Conservation (phyloP, 2,113 vertebrate genomes). For the Alethe castanea region DNA sequence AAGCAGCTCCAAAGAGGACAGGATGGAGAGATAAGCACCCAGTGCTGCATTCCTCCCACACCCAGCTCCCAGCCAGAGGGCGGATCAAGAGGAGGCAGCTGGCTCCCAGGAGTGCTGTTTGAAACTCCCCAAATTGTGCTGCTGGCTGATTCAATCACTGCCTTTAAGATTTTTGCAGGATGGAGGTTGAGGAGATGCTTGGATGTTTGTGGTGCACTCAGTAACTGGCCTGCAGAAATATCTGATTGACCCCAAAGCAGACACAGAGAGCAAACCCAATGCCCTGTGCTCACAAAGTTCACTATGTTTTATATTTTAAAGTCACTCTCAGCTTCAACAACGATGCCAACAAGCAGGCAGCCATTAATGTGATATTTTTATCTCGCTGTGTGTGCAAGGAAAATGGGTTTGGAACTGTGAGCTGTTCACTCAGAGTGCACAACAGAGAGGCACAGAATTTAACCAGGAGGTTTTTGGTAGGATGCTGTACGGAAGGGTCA, state of each 20-base stretch:
- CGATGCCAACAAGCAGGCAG: neutral
- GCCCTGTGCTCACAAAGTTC: neutral
- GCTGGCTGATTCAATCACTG: neutral
- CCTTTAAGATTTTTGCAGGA: neutral
- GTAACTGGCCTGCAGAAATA: neutral
- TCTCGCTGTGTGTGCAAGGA: neutral
- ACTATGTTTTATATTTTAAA: neutral
- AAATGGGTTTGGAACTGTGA: neutral
- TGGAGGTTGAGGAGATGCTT: neutral
- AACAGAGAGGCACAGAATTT: neutral
- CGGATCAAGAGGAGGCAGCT: neutral
- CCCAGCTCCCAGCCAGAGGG: conserved; percentile 35
- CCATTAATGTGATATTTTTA: neutral
- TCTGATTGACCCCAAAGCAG: neutral
- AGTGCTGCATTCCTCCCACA: conserved; percentile 50
- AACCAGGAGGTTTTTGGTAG: neutral
- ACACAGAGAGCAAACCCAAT: neutral
- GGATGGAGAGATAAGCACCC: conserved; percentile 46
- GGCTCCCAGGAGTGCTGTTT: neutral
- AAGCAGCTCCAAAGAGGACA: neutral
- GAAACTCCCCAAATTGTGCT: neutral
- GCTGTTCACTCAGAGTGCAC: neutral
- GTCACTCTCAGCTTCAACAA: neutral
- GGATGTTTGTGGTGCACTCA: neutral
- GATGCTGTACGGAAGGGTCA: conserved; percentile 30